Evolutionary conservation across 1,140 invertebrate genomes (phyloP).

Genomic region (Drosophila kanapiae): DNA sequence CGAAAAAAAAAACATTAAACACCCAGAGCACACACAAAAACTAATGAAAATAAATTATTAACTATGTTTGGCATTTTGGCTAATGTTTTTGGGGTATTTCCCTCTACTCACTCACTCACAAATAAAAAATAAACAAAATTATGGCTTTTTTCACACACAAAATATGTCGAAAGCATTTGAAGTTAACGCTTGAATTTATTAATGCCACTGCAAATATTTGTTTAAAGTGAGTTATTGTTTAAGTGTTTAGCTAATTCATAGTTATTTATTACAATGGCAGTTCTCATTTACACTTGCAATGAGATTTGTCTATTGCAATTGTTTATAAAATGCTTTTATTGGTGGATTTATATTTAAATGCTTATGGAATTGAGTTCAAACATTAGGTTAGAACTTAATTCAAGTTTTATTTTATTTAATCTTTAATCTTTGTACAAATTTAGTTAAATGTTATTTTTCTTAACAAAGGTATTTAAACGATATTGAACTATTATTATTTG

Average conservation of each 20-base stretch:
- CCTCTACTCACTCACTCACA: neutral
- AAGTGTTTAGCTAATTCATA: constrained; percentile 5
- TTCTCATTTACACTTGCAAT: constrained; percentile 1
- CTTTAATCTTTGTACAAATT: neutral
- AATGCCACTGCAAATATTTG: constrained; percentile 17
- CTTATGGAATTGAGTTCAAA: no score
- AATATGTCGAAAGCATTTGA: constrained; percentile 24
- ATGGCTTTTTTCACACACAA: constrained; percentile 10
- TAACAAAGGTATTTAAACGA: neutral
- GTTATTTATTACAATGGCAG: neutral
- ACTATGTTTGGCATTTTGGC: constrained; percentile 36
- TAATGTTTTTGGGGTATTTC: constrained; percentile 23
- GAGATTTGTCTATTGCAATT: neutral
- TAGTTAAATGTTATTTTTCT: neutral
- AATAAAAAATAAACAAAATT: neutral
- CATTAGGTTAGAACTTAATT: neutral
- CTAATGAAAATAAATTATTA: constrained; percentile 48
- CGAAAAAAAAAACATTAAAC: constrained; percentile 17
- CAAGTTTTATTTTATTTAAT: neutral
- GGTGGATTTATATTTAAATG: neutral
- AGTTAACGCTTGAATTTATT: constrained; percentile 15
- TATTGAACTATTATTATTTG: no score
- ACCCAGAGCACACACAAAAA: constrained; percentile 6
- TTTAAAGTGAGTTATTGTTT: constrained; percentile 18
- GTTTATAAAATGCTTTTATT: neutral